Conservation (phyloP, 2,113 vertebrate genomes). For the Haemorhous mexicanus region DNA sequence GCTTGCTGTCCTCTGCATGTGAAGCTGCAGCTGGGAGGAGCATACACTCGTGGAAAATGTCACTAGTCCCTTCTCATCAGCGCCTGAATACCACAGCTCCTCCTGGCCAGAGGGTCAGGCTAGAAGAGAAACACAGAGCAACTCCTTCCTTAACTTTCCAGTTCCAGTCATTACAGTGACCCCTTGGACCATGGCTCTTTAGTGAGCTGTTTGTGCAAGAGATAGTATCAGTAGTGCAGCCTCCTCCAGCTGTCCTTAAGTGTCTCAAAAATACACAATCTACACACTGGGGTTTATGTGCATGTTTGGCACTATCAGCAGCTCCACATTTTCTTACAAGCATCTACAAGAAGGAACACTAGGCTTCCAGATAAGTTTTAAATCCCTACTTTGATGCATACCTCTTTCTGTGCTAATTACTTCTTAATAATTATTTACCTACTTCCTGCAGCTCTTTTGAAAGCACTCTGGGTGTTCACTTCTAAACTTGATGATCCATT, state of each 20-base stretch:
- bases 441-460: neutral
- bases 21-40: neutral
- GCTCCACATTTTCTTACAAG: neutral
- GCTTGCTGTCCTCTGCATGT: neutral
- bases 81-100: neutral
- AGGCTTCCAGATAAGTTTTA: neutral
- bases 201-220: neutral
- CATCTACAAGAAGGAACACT: neutral
- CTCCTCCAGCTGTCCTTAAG: neutral
- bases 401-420: neutral
- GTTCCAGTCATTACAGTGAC: neutral
- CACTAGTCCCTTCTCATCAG: neutral
- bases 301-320: neutral
- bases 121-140: neutral
- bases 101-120: neutral
- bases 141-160: neutral
- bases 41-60: neutral
- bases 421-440: neutral
- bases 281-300: neutral
- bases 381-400: neutral
- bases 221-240: neutral
- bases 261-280: neutral
- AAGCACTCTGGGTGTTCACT: neutral
- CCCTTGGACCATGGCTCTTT: neutral
- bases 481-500: neutral